Conservation (phyloP, 2,113 vertebrate genomes). For the Paedocypris sp. region DNA sequence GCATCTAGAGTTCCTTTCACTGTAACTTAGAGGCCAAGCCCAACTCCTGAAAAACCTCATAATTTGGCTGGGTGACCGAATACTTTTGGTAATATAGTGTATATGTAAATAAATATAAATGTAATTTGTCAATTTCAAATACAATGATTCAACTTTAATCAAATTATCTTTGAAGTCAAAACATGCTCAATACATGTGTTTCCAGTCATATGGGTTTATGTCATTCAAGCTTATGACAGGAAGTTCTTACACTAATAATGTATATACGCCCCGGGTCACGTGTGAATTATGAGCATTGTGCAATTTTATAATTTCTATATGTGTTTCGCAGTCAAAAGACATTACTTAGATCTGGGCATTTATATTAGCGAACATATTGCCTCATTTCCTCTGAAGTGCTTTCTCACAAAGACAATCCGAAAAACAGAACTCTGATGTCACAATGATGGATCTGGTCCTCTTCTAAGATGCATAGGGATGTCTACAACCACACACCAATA, state of each 20-base stretch:
- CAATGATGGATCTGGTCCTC: neutral
- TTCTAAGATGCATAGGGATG: neutral
- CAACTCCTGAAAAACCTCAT: too few relatives aligned
- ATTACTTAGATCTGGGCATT: neutral
- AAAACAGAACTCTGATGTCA: slow-evolving; percentile 18
- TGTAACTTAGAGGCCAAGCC: too few relatives aligned
- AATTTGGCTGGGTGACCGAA: too few relatives aligned
- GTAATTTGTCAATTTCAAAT: too few relatives aligned
- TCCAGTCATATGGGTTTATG: too few relatives aligned
- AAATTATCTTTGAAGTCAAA: too few relatives aligned
- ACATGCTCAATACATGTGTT: too few relatives aligned
- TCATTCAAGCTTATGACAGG: neutral
- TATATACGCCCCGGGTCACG: neutral
- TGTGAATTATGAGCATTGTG: neutral
- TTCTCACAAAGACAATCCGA: slow-evolving; percentile 16
- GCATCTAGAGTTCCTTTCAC: too few relatives aligned
- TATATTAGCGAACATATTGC: slow-evolving; percentile 12
- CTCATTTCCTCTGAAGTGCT: slow-evolving; percentile 1
- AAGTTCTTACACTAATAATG: neutral
- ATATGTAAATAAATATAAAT: too few relatives aligned
- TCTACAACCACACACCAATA: neutral
- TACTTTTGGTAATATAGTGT: too few relatives aligned
- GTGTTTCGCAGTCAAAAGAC: neutral
- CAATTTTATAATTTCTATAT: neutral
- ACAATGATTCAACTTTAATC: too few relatives aligned